Evolutionary conservation across 2,797 vertebrate species (phyloP), one percentile per base, ranked within the genome.

Genomic region (Mallotus villosus): DNA sequence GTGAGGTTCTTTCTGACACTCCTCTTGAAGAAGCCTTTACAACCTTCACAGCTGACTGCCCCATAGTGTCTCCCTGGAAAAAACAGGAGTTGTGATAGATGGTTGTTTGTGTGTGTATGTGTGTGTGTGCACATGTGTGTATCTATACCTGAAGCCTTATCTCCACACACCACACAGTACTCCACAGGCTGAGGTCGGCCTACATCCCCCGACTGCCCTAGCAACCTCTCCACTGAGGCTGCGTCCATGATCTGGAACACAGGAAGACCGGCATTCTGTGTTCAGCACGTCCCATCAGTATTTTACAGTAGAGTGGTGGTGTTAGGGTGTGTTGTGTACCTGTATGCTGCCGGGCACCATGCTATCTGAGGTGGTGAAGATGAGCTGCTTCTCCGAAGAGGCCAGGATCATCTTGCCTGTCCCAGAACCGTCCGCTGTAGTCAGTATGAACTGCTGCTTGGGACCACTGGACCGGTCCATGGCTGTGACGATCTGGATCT

Each of bases 1-100:
- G 95, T 97, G 89, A 99, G 81, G 90, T 92, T 98, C 86, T 99
- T 99, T 82, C 98, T 94, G 82, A 99, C 97, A 1, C 98, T 99
- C 81, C 98, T 93, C 90, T 99, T 99, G 88, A 99, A 99, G 91
- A 99, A 99, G 49, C 98, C 97, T 90, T 99, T 99, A 86, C 98
- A 99, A 71, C 98, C 98, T 80, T 99, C 97, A 79, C 97, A 99
- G 81, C 97, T 99, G 86, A 99, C 96, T 0, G 97, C 97, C 80
- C 98, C 98, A 84, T 99, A 99, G 86, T 99, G 98, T 85, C 97
- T 96, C 76, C 97, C 97, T 98, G 77, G 77, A 61, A 16, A 59
- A 21, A 24, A 5, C 5, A 22, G 57, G n/a, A 24, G n/a, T 59
- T 59, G 34, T 37, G 11, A 46, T 46, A 12, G 9, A 12, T 46